Evolutionary conservation across 35 echinoderm and acorn worm genomes (phyloP).

Genomic region (Nesometra sesokonis): DNA sequence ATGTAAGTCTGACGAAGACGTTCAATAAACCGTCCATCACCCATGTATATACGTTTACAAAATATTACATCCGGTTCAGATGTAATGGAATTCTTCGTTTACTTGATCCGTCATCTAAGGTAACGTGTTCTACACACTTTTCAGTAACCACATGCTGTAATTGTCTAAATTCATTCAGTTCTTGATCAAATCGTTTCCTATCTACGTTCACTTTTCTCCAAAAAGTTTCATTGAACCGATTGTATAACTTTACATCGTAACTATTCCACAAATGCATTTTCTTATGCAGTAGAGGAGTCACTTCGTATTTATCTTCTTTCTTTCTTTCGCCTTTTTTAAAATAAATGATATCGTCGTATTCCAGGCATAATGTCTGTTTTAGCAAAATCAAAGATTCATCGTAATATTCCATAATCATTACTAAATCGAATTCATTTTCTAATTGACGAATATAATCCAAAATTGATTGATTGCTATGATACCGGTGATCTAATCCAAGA

Average conservation of each 20-base stretch:
- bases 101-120: not conserved
- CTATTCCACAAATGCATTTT: not conserved
- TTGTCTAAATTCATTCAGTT: not conserved
- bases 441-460: constrained; percentile 2
- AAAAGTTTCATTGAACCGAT: not conserved
- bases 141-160: not conserved
- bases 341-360: constrained; percentile 2
- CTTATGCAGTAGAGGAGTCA: not conserved
- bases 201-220: not conserved
- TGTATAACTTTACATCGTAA: not conserved
- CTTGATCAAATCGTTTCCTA: not conserved
- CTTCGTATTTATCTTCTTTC: not conserved
- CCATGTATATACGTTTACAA: not conserved
- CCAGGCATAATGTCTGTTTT: not conserved
- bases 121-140: not conserved
- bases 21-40: not conserved
- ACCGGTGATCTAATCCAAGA: not conserved
- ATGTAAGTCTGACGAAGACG: not conserved
- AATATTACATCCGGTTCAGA: not conserved
- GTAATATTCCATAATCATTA: constrained; percentile 4
- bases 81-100: not conserved
- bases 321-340: not conserved
- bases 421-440: not conserved
- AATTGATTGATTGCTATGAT: not conserved
- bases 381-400: not conserved